Base-by-base conservation (phyloP, 1,140 invertebrate genomes). In the Heliconius hewitsoni region DNA sequence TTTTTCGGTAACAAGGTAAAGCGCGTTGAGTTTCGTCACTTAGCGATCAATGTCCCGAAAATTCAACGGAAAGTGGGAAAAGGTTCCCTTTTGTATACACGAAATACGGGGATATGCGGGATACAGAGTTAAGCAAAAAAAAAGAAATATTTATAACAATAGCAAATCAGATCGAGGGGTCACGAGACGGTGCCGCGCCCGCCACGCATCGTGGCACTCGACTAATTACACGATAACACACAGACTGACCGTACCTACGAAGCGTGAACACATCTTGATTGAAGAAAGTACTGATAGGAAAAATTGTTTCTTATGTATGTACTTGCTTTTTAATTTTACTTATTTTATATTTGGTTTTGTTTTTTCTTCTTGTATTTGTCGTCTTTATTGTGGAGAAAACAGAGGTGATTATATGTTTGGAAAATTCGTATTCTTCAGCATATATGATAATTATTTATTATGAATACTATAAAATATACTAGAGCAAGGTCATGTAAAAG, bases 191-290 rank as follows among this genome's bases (percentile, higher is more conserved):
- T 55, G 57, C 30, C 55, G 19, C 74, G 60, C 27, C 57, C 75
- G 77, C 52, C 73, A 79, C 81, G 77, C 81, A 74, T 30, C 74
- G 78, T 42, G 73, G 77, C 70, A 23, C 75, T 70, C 39, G 37
- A 82, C 77, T 79, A 79, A 82, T 82, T 79, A 74, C 46, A 74
- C 73, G 81, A 79, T 79, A 82, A 79, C 74, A 79, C 79, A 79
- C 78, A 79, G 71, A 30, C 60, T 66, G 60, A 72, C 52, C 71
- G 77, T 27, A 70, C 55, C 74, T 71, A 73, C 75, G 57, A 71
- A 76, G 55, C 74, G 81, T 76, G 74, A 82, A 78, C 60, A 46
- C 57, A 82, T 82, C 81, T 78, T 76, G 81, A 82, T 82, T 74
- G 73, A 46, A 71, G 52, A 75, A 79, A 82, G 71, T 42, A 73